A percentile compares a stretch with the other conserved stretches of the same genome.
Conservation (phyloP, 2,113 vertebrate genomes). For the Camelus dromedarius region DNA sequence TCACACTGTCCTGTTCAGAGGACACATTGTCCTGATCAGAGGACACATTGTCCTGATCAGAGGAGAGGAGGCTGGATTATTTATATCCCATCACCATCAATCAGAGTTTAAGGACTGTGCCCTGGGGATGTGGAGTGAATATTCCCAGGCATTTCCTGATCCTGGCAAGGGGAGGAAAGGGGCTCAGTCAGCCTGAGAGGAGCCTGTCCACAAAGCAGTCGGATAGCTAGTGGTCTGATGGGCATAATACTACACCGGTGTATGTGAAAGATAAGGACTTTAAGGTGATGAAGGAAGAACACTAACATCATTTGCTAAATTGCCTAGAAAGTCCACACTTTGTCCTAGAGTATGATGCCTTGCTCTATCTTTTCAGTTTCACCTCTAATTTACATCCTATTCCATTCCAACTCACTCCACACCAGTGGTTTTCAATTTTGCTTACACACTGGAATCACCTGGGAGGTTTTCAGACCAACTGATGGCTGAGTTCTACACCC, state of each 20-base stretch:
- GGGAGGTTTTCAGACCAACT: neutral
- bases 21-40: neutral
- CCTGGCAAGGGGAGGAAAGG: neutral
- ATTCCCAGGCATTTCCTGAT: neutral
- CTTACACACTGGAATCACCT: neutral
- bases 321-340: neutral
- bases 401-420: neutral
- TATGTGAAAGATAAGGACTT: neutral
- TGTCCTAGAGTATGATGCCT: neutral
- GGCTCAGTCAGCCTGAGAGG: neutral
- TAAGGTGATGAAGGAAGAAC: neutral
- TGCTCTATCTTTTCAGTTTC: neutral
- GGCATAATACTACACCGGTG: neutral
- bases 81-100: neutral
- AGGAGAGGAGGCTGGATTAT: neutral
- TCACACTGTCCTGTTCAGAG: neutral
- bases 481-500: neutral
- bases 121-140: neutral
- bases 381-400: neutral
- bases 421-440: neutral
- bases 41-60: neutral
- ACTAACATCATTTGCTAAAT: neutral
- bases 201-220: neutral
- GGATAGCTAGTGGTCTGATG: neutral
- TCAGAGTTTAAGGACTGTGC: neutral